Base-by-base conservation (phyloP, 2,797 vertebrate genomes). In the Tarsius wallacei region DNA sequence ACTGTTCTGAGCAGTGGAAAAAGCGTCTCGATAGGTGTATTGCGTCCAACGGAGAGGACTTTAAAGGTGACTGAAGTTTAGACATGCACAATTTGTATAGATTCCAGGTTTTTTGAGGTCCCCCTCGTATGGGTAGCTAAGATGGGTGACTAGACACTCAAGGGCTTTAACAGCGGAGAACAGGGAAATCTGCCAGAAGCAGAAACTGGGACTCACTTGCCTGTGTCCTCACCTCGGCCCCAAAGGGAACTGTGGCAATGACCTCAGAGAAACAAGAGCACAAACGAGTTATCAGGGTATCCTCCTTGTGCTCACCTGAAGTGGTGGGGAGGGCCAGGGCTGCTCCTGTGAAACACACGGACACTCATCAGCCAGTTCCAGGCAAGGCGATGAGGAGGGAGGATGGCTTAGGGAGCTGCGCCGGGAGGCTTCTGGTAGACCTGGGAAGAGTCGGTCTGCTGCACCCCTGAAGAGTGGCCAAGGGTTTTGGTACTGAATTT, bases 181-280 rank as follows among this genome's bases (percentile, higher is more conserved):
- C 26, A 93, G 55, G 70, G 68, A 88, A 17, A 51, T 85, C 42
- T 91, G 31, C 76, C 61, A 76, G 31, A 31, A 81, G 47, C 81
- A 83, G 81, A 93, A 81, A 88, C 12, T 26, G 24, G 17, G 78
- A 21, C 47, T n/a, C 16, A 1, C 53, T 74, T 61, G 21, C 33
- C 73, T 53, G 12, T 74, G 61, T 78, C 76, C 73, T 74, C n/a
- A 12, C 33, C 42, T 95, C 61, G 84, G 55, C 63, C 64, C 59
- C 76, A 68, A n/a, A 63, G 26, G 2, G 0, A 28, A 47, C 24
- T 42, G 26, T 28, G 36, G 26, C 83, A 85, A 87, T 68, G 22
- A 13, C 42, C 80, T 11, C 73, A 84, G 61, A 93, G 51, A 87
- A 94, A 59, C 59, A 94, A 77, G 53, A 86, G 42, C 26, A 47